Evolutionary conservation across 2,113 vertebrate species (phyloP), one percentile per base, ranked within the genome.

Genomic region (Cochlearius cochlearius): DNA sequence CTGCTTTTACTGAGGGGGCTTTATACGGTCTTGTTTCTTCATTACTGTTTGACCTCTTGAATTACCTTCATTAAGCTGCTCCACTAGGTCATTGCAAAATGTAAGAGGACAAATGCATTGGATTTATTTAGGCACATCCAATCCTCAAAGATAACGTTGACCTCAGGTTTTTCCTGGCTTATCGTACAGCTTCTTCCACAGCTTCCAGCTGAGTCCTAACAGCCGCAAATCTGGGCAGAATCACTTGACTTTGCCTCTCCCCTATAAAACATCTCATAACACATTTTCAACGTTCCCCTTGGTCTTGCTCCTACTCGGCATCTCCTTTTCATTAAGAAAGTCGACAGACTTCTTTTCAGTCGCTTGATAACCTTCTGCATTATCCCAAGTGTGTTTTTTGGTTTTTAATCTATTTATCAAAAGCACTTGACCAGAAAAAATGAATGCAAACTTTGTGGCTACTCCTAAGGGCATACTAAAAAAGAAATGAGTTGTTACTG

Each of bases 51-150:
- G 56, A 45, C 38, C 19, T 84, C 73, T 43, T 63, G 15, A 52
- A 77, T 66, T 30, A 53, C 11, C 36, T 21, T 15, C 6, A 1
- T 58, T 30, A 77, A 84, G 12, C 27, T 39, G 36, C 7, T 69
- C 34, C 30, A 16, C 16, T 13, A 38, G 11, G 50, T 53, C 63
- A 66, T 0, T 15, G 36, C 22, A 56, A 85, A 71, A 69, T 0
- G 0, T 16, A 32, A 55, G 53, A 56, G 29, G 22, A 52, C 50
- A 78, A 71, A 52, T 30, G 36, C 12, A 21, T 0, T 0, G 21
- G 49, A 67, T 72, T 62, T 50, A 49, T 43, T 58, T 3, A 68
- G 62, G 47, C 32, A 69, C 55, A 50, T 15, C 39, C 72, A 47
- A 20, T 34, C 58, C 38, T 36, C 38, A 21, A 21, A 58, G 17